phyloP scores from a whole-genome alignment of 1,140 invertebrate genomes.

The Caerostris darwini region DNA sequence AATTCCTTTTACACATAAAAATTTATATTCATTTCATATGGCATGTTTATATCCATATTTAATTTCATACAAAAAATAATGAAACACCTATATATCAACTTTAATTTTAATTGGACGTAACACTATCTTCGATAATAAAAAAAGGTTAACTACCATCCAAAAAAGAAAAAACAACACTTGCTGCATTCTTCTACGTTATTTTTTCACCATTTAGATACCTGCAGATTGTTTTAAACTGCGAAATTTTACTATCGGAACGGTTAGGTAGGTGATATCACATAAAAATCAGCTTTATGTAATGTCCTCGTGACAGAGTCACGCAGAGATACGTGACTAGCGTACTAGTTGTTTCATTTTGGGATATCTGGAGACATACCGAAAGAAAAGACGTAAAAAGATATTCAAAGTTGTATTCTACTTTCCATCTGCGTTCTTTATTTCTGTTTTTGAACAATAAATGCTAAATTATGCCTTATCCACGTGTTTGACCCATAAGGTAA shows the following conservation, averaged over 20 bases:
- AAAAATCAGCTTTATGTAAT: conserved; percentile 26
- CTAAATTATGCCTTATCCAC: background rate
- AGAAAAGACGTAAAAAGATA: background rate
- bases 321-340: conserved; percentile 5
- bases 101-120: too few relatives aligned
- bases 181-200: too few relatives aligned
- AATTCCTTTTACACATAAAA: too few relatives aligned
- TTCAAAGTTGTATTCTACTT: background rate
- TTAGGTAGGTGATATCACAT: background rate
- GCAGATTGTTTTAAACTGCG: background rate
- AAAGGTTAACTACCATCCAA: too few relatives aligned
- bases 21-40: too few relatives aligned
- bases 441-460: conserved; percentile 7
- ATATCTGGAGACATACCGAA: background rate
- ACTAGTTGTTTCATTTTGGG: background rate
- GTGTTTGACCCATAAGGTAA: background rate
- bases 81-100: too few relatives aligned
- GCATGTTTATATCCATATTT: too few relatives aligned
- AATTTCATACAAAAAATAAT: too few relatives aligned
- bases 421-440: background rate
- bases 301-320: conserved; percentile 9
- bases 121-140: too few relatives aligned
- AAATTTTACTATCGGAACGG: background rate
- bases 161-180: too few relatives aligned
- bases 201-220: too few relatives aligned